A percentile compares a stretch with the other conserved stretches of the same genome.
These are phyloP conservation scores for Hippopotamus amphibius DNA, from an alignment of 2,113 vertebrate species.

Conservation along the genomic window DNA sequence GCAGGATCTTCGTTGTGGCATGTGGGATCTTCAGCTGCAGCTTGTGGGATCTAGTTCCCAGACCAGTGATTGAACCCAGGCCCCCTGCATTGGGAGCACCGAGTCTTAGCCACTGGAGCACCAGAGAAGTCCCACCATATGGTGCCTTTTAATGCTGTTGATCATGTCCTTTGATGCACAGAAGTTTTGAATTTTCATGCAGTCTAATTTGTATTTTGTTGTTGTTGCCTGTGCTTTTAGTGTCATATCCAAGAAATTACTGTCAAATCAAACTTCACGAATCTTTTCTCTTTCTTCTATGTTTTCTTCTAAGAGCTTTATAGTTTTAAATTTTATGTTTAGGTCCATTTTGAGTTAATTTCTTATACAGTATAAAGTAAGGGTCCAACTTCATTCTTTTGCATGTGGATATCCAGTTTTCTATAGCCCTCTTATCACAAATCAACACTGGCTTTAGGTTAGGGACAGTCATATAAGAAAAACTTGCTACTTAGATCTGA, in stretches of 20 bases:
- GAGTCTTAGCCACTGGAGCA: no score
- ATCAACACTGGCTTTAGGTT: conserved; percentile 77
- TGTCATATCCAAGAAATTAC: neutral
- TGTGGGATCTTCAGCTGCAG: no score
- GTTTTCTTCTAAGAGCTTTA: neutral
- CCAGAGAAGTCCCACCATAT: no score
- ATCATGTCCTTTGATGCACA: neutral
- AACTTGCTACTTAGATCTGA: neutral
- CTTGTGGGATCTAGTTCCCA: no score
- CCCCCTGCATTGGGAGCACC: no score
- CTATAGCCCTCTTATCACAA: conserved; percentile 62
- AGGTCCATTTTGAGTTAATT: neutral
- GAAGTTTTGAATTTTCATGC: neutral
- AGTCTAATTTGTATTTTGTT: neutral
- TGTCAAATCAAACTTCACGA: neutral
- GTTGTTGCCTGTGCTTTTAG: neutral
- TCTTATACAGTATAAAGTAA: neutral
- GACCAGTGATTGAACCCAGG: no score
- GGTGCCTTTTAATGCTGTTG: neutral
- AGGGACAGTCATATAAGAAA: neutral
- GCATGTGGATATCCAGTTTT: neutral
- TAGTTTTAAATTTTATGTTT: neutral
- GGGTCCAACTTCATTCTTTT: neutral
- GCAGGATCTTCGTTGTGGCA: no score
- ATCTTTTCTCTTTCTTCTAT: neutral